Base-by-base conservation (phyloP, 2,113 vertebrate species). In the Eretmochelys imbricata region DNA sequence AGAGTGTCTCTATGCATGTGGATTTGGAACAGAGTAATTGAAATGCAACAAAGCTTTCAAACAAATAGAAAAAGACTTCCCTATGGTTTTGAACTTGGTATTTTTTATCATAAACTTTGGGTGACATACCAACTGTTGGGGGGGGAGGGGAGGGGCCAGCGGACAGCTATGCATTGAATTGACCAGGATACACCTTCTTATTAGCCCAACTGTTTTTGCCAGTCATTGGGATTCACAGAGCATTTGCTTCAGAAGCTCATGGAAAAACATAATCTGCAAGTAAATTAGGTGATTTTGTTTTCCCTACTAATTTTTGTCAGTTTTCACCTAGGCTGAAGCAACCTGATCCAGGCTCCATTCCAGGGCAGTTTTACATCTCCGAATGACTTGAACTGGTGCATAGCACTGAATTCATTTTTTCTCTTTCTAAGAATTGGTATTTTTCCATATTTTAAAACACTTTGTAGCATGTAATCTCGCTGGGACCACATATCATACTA, bases 311-410 rank as follows among this genome's bases (percentile, higher is more conserved):
- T 88, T 96, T 96, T 85, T 88, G 55, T 78, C 55, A 78, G 19
- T 88, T 94, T 57, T 89, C 59, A 91, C 25, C 53, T 49, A 80
- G 48, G 48, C 75, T 85, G n/a, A 29, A 96, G 81, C 95, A 95
- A 89, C 6, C 17, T 81, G 92, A 82, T 88, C 62, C 19, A 81
- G 49, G 51, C 69, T 93, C 59, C 46, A 92, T 91, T 89, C 93
- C 95, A 91, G 85, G 46, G 79, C 46, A 83, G 55, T 87, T 92
- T 94, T 94, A 87, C 82, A 91, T 97, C 91, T 96, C 81, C 87
- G 53, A 27, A 84, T 85, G 55, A 80, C 75, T 93, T 83, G 25
- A 92, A 95, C 80, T 59, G 78, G 49, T 96, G 90, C 17, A 48
- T 80, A 95, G 87, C 62, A 88, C 29, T 25, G 16, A 96, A 96